These are phyloP conservation scores for Pampusana beccarii DNA, from an alignment of 2,113 vertebrate species.

Conservation along the genomic window DNA sequence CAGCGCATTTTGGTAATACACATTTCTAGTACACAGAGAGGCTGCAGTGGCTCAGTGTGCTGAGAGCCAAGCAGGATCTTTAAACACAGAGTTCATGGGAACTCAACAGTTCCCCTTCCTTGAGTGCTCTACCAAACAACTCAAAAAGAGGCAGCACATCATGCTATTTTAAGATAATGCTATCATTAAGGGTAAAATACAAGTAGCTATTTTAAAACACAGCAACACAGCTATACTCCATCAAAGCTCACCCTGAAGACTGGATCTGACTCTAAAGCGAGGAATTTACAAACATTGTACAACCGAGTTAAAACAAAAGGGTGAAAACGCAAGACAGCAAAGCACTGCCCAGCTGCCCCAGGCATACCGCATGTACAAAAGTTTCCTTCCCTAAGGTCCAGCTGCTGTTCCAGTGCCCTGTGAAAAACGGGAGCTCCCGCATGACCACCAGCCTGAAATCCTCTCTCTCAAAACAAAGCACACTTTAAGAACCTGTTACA, in stretches of 20 bases:
- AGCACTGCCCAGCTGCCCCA: not conserved
- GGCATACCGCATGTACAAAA: not conserved
- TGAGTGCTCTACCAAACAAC: not conserved
- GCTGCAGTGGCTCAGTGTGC: not conserved
- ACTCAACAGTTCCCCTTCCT: not conserved
- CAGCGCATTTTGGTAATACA: rapidly evolving
- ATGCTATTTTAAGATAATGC: not conserved
- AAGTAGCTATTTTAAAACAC: not conserved
- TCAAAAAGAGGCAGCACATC: not conserved
- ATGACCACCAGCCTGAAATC: not conserved
- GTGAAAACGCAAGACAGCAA: not conserved
- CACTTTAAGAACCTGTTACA: not conserved
- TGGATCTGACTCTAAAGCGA: not conserved
- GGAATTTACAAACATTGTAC: not conserved
- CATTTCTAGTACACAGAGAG: not conserved
- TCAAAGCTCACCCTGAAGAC: not conserved
- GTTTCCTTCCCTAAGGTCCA: not conserved
- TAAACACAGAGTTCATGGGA: not conserved
- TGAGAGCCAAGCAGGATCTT: not conserved
- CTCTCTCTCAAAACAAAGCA: not conserved
- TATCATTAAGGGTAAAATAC: not conserved
- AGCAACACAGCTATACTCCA: not conserved
- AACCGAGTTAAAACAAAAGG: not conserved
- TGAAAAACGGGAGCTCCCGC: not conserved
- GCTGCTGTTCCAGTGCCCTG: not conserved